These are phyloP conservation scores for Diaperis boleti DNA, from an alignment of 2,888 invertebrate genomes.

Conservation along the genomic window DNA sequence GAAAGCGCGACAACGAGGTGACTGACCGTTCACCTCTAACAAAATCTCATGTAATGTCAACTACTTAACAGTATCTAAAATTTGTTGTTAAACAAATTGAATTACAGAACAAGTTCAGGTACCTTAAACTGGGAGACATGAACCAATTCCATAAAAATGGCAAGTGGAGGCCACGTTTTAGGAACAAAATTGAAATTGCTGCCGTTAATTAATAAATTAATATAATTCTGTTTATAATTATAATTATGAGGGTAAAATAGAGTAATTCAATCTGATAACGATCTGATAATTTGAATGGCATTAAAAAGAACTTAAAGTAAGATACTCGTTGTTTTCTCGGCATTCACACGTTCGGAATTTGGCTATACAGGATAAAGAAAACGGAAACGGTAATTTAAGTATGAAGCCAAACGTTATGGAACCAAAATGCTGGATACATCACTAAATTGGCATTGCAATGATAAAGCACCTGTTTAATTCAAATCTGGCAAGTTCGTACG, in stretches of 20 bases:
- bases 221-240: slow-evolving; percentile 9
- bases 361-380: slow-evolving; percentile 16
- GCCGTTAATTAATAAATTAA: slow-evolving; percentile 22
- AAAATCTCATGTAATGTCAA: slow-evolving; percentile 8
- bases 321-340: slow-evolving; percentile 14
- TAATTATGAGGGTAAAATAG: slow-evolving; percentile 36
- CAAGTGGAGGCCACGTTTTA: slow-evolving; percentile 27
- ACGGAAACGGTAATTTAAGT: slow-evolving; percentile 40
- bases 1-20: not conserved
- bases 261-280: slow-evolving; percentile 41
- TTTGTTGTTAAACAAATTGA: slow-evolving; percentile 5
- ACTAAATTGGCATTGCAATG: slow-evolving; percentile 42
- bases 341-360: too few relatives aligned
- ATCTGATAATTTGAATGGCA: slow-evolving; percentile 36
- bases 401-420: slow-evolving; percentile 34
- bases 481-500: slow-evolving; percentile 47
- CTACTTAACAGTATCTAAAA: not conserved
- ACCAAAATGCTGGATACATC: slow-evolving; percentile 26
- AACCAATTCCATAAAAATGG: slow-evolving; percentile 17
- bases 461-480: slow-evolving; percentile 41
- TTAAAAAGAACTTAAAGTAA: slow-evolving; percentile 21
- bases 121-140: slow-evolving; percentile 25
- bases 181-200: slow-evolving; percentile 27
- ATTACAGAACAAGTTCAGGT: slow-evolving; percentile 23
- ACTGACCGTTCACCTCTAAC: not conserved